Percentiles rank a stretch among this genome's conserved stretches.
Conservation (phyloP, 2,888 invertebrate species). For the Seladonia tumulorum region DNA sequence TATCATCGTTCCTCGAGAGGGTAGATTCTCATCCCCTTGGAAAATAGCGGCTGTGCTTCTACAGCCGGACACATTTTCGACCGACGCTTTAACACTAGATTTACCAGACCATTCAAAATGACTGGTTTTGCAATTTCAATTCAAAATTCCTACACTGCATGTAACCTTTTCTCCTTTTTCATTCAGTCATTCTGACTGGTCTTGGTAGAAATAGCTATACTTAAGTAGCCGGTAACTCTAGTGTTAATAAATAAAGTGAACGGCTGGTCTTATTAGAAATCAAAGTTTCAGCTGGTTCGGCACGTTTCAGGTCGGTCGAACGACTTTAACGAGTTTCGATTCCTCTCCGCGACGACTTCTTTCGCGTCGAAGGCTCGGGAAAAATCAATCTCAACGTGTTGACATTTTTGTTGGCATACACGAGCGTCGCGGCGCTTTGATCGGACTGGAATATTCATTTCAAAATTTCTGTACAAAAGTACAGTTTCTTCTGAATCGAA, state of each 20-base stretch:
- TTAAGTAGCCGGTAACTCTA: too few species aligned
- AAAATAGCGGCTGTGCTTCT: not conserved
- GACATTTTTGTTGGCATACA: not conserved
- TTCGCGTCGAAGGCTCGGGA: not conserved
- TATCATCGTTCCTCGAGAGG: constrained; percentile 19
- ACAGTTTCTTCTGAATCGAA: too few species aligned
- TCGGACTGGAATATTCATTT: not conserved
- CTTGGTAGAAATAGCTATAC: too few species aligned
- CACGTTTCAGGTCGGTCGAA: not conserved
- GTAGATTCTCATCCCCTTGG: not conserved
- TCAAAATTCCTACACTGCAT: too few species aligned
- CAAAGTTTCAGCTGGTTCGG: not conserved
- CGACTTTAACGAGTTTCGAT: not conserved
- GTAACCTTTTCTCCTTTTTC: too few species aligned
- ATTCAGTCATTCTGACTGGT: too few species aligned
- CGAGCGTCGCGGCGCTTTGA: not conserved
- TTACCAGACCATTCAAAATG: too few species aligned
- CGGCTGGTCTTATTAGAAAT: not conserved
- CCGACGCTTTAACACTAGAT: too few species aligned
- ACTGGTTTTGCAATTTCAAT: too few species aligned
- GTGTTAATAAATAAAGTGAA: not conserved
- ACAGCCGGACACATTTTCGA: not conserved
- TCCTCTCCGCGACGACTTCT: not conserved
- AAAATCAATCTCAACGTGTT: not conserved
- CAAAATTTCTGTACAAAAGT: too few species aligned